Conservation (phyloP, 2,888 invertebrate genomes). For the Harpalus rubripes region DNA sequence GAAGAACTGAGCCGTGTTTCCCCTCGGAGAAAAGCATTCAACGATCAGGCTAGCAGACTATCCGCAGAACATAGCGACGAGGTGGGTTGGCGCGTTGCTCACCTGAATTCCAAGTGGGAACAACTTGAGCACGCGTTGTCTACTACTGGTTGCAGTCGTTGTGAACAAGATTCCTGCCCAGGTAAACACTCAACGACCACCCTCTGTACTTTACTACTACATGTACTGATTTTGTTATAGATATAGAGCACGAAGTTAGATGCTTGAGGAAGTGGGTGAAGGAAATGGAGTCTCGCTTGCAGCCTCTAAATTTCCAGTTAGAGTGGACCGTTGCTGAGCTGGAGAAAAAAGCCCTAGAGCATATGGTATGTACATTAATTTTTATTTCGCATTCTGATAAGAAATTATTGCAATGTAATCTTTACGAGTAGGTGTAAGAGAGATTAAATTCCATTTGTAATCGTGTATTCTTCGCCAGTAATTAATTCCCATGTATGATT, state of each 20-base stretch:
- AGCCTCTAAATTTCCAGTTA: conserved; percentile 85
- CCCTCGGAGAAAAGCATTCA: conserved; percentile 85
- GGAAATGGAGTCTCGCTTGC: conserved; percentile 89
- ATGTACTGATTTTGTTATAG: conserved; percentile 76
- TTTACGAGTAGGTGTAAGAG: not conserved
- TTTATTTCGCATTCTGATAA: not conserved
- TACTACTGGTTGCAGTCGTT: conserved; percentile 78
- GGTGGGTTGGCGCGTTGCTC: conserved; percentile 86
- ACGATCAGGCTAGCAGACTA: conserved; percentile 88
- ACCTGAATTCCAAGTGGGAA: conserved; percentile 90
- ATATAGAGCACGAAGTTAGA: conserved; percentile 87
- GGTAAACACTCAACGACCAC: conserved; percentile 69
- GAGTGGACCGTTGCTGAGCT: conserved; percentile 87
- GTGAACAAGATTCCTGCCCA: conserved; percentile 75
- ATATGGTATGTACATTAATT: conserved; percentile 86
- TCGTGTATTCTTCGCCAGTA: conserved; percentile 43
- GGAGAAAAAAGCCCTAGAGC: conserved; percentile 87
- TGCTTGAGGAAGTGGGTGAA: conserved; percentile 92
- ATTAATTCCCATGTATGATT: conserved; percentile 50
- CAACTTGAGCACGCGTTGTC: conserved; percentile 85
- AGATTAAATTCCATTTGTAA: conserved; percentile 50
- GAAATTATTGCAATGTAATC: not conserved
- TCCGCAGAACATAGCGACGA: conserved; percentile 83
- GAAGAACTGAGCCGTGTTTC: conserved; percentile 87
- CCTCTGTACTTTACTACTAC: not conserved